Conservation (phyloP, 1,140 invertebrate species). For the Bombus balteatus region DNA sequence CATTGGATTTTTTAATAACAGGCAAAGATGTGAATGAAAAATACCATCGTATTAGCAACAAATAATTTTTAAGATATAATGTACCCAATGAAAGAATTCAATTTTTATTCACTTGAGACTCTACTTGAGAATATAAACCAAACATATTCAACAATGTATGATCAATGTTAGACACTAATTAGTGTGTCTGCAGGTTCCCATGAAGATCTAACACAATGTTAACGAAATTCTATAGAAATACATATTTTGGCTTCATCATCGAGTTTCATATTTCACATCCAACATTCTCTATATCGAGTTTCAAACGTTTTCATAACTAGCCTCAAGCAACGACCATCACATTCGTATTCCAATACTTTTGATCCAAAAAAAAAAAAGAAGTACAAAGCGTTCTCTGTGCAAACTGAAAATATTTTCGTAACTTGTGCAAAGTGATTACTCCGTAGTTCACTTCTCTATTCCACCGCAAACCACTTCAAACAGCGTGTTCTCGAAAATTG, state of each 20-base stretch:
- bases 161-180: background rate
- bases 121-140: too few relatives aligned
- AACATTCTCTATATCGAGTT: background rate
- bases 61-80: too few relatives aligned
- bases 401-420: background rate
- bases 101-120: too few relatives aligned
- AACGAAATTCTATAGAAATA: background rate
- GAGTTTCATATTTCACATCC: background rate
- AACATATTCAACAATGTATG: too few relatives aligned
- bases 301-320: background rate
- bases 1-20: too few relatives aligned
- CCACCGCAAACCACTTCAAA: background rate
- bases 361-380: too few relatives aligned
- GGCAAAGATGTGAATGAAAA: too few relatives aligned
- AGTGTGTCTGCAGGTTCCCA: too few relatives aligned
- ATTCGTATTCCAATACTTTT: background rate
- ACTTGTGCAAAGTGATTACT: background rate
- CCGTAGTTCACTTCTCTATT: background rate
- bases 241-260: background rate
- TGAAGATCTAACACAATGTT: background rate
- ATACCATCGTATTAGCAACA: too few relatives aligned
- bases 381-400: too few relatives aligned
- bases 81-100: too few relatives aligned
- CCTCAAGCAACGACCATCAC: background rate
- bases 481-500: background rate